Base-by-base conservation (phyloP, 2,113 vertebrate genomes). In the Gopherus flavomarginatus region DNA sequence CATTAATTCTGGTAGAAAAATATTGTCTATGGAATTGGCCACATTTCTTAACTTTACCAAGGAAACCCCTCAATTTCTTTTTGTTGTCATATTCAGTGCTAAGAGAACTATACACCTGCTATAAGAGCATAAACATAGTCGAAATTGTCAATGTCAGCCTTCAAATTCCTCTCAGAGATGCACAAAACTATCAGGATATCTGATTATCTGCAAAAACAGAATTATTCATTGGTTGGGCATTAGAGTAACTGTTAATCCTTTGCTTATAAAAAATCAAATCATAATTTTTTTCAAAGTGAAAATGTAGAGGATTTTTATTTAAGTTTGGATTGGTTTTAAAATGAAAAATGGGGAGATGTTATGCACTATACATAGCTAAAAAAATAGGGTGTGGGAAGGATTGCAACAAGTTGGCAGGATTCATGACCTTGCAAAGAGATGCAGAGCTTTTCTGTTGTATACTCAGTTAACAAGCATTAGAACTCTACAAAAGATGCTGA, bases 31-130 rank as follows among this genome's bases (percentile, higher is more conserved):
- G 75, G 42, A 47, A 72, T 38, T 38, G 17, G 17, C 24, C 24
- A 29, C 14, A 69, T 3, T 59, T 9, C 38, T 85, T 83, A 62
- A 83, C 14, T 59, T 17, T 10, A 85, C 11, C 5, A 5, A 26
- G 27, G 84, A 81, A 56, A 83, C 0, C 0, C 2, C 1, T 1
- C 2, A 49, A 3, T 47, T 65, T 59, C 62, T 50, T 7, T 50
- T 16, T 80, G 0, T 2, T 50, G 10, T 80, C 42, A 54, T 2
- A 72, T 16, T 6, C 35, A 62, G 8, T 11, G 26, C 3, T 13
- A 79, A 65, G 62, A 89, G 16, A 4, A 65, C 19, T 26, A 1
- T 2, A 5, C 16, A 29, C 22, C 75, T 57, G 3, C 4, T 14
- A 26, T 85, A 65, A 2, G 14, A 87, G 16, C 31, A 6, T 52